A percentile compares a stretch with the other conserved stretches of the same genome.
Evolutionary conservation across 1,140 invertebrate genomes (phyloP).

Genomic region (Lordiphosa mommai): DNA sequence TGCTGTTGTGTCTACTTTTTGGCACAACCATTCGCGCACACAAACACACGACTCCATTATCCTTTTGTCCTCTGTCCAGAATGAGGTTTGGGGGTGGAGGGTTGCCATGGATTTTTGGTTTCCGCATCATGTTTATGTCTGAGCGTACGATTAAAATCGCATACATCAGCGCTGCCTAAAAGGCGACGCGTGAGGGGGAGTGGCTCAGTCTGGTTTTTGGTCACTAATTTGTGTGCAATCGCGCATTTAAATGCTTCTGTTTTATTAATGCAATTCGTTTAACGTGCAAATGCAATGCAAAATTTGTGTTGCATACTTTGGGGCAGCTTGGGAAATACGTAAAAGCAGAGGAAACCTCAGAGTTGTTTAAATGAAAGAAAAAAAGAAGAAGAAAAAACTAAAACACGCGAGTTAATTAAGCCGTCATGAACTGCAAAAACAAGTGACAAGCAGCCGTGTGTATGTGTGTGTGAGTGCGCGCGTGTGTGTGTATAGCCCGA

Average conservation of each 20-base stretch:
- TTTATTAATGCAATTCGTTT: constrained; percentile 65
- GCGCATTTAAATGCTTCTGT: constrained; percentile 61
- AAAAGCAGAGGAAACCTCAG: constrained; percentile 6
- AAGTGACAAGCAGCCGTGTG: constrained; percentile 37
- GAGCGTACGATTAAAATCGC: constrained; percentile 68
- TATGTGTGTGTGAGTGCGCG: neutral
- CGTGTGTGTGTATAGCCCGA: constrained; percentile 8
- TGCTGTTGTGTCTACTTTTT: constrained; percentile 46
- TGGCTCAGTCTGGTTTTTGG: constrained; percentile 40
- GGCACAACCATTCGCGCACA: constrained; percentile 3
- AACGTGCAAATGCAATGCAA: constrained; percentile 36
- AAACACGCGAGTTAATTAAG: constrained; percentile 53
- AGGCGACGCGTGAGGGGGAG: neutral
- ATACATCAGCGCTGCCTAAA: constrained; percentile 54
- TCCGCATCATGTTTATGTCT: constrained; percentile 62
- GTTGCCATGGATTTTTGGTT: constrained; percentile 66
- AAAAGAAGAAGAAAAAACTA: constrained; percentile 20
- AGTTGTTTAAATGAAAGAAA: constrained; percentile 1
- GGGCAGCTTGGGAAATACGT: neutral
- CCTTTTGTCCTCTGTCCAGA: constrained; percentile 29
- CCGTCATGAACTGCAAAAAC: constrained; percentile 57
- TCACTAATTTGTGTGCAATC: constrained; percentile 68
- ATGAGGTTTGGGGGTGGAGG: neutral
- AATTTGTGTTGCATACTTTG: constrained; percentile 19
- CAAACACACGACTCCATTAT: constrained; percentile 34